Evolutionary conservation across 2,888 invertebrate species (phyloP), one percentile per base, ranked within the genome.

Genomic region (Cylindroiulus punctatus): DNA sequence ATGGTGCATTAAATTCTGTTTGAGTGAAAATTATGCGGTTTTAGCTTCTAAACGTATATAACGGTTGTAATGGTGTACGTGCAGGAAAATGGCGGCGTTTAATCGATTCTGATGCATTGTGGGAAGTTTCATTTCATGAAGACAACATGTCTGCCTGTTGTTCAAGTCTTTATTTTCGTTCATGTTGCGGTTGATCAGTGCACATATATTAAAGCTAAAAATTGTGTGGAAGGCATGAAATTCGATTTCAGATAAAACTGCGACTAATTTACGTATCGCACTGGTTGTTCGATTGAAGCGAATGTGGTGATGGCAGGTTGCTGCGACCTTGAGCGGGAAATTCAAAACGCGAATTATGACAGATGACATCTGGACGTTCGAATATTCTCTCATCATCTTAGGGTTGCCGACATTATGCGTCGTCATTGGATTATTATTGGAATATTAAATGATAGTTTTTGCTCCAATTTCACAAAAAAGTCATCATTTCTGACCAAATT

Each of bases 11-110:
- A 76, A 81, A 85, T 85, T 65, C n/a, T 65, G 26, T 65, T 65
- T 22, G n/a, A 22, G 57, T 22, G 22, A 10, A 65, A 65, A 65
- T 65, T 65, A 22, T 65, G 22, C 22, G 19, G 57, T 8, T 22
- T 10, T 65, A 0, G 22, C 7, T 19, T 82, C 36, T 14, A 82
- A 82, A 82, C 26, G 22, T 65, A 65, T 22, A 65, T 65, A 19
- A 8, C 22, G 22, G 57, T 82, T 82, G n/a, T 26, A 8, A 5
- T 22, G 4, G n/a, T n/a, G 2, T 36, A n/a, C 19, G 26, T 5
- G 36, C 32, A 22, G 14, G 3, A 82, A 82, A 40, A 82, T 84
- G 84, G 84, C 84, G 40, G 47, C 84, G 36, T 84, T 84, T 84
- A 19, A 36, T 82, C 82, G 82, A 36, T 82, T 82, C 40, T 12